These are phyloP conservation scores for Nansenia antarctica DNA, from an alignment of 2,113 vertebrate genomes.

Conservation along the genomic window DNA sequence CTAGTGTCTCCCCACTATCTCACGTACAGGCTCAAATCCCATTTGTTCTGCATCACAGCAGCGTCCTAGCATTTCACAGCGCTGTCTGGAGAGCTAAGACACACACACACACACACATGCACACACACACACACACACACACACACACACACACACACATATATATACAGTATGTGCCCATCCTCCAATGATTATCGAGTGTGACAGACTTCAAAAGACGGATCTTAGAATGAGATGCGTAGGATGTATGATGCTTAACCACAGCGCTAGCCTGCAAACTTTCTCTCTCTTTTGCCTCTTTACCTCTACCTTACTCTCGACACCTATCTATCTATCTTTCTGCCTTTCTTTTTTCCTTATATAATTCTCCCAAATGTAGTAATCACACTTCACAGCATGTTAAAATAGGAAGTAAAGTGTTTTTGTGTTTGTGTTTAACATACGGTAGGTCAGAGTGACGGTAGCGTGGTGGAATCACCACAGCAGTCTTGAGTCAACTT, in stretches of 20 bases:
- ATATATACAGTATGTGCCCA: background rate
- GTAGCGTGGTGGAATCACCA: no score
- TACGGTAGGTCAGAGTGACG: no score
- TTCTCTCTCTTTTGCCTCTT: background rate
- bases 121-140: background rate
- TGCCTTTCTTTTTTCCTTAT: background rate
- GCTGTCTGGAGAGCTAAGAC: background rate
- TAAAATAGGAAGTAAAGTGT: no score
- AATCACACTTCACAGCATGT: constrained; percentile 4
- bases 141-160: constrained; percentile 6
- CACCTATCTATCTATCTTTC: background rate
- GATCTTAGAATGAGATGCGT: background rate
- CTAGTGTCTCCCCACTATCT: constrained; percentile 18
- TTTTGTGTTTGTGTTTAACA: no score
- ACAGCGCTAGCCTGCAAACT: background rate
- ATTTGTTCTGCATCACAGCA: constrained; percentile 43
- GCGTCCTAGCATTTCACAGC: constrained; percentile 25
- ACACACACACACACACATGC: constrained; percentile 4
- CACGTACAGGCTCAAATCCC: constrained; percentile 30
- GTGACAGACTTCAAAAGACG: background rate
- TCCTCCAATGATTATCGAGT: background rate
- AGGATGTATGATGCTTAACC: background rate
- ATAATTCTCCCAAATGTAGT: background rate
- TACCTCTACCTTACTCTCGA: background rate
- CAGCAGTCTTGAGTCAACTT: no score